Evolutionary conservation across 2,888 invertebrate genomes (phyloP), one percentile per base, ranked within the genome.

Genomic region (Meta bourneti): DNA sequence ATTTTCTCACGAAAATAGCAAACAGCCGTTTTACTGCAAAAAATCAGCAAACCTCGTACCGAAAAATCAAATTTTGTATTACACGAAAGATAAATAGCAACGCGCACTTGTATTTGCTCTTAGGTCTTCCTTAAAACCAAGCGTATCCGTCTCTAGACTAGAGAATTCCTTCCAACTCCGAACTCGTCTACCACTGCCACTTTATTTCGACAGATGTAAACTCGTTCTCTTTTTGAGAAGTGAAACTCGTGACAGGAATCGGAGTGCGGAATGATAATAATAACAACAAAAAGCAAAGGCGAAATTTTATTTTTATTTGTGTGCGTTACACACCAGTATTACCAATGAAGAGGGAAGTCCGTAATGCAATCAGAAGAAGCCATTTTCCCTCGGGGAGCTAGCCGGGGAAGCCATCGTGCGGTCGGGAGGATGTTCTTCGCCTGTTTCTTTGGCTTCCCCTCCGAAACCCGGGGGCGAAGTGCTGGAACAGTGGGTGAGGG

Each of bases 351-450:
- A 9, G 77, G 54, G 54, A 71, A 20, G 51, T 20, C 34, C 52
- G 87, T 87, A 87, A 87, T 79, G 87, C 87, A 87, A 87, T 87
- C 87, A 87, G 79, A 79, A 87, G 78, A 79, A 52, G 79, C 70
- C 78, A 87, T 87, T 79, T 52, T 79, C 87, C 71, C 75, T 71
- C 49, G n/a, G 71, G 71, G 77, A 52, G 11, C 16, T 51, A 11
- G 16, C 49, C n/a, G 16, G 74, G 8, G 71, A 20, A 74, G 52
- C 13, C 34, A 34, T 34, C 34, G 34, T 34, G 34, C 34, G 34
- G 34, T 34, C 34, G 34, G 34, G 51, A 34, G 61, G 51, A 79
- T 61, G 34, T 79, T 61, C 79, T 61, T 79, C 34, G 72, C 19
- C 72, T 74, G 19, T 20, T 74, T 74, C 20, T 74, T 74, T 20